Evolutionary conservation across 2,888 invertebrate species (phyloP).

Genomic region (Phasia obesa): DNA sequence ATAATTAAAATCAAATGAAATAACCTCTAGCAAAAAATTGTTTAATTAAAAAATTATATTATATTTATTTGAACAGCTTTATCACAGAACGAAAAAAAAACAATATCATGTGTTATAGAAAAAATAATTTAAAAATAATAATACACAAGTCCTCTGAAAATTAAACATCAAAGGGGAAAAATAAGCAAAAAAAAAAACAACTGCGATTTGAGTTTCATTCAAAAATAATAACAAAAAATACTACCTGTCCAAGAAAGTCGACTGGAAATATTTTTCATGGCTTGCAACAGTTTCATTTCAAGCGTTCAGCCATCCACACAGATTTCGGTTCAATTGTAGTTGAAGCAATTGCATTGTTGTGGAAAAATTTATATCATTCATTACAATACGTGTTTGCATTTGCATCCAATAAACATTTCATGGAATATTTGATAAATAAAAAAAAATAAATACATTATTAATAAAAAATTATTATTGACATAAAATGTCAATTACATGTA

Average conservation of each 20-base stretch:
- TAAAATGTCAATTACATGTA: slow-evolving; percentile 69
- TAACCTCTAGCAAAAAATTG: too few relatives aligned
- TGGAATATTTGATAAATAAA: slow-evolving; percentile 15
- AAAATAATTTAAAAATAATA: background rate
- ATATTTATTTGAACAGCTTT: slow-evolving; percentile 23
- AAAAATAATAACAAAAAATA: slow-evolving; percentile 4
- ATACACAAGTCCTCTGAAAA: slow-evolving; percentile 1
- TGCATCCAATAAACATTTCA: background rate
- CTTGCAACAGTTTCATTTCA: slow-evolving; percentile 59
- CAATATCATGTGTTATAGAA: background rate
- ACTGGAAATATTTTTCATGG: slow-evolving; percentile 20
- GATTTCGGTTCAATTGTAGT: slow-evolving; percentile 5
- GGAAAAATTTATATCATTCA: too few relatives aligned
- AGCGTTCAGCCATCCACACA: slow-evolving; percentile 46
- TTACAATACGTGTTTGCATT: too few relatives aligned
- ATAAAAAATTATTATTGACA: slow-evolving; percentile 31
- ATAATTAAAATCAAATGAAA: too few relatives aligned
- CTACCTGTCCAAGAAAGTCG: slow-evolving; percentile 47
- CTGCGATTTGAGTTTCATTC: background rate
- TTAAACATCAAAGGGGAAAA: background rate
- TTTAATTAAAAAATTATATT: too few relatives aligned
- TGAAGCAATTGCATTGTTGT: background rate
- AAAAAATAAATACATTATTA: too few relatives aligned
- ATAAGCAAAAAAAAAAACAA: slow-evolving; percentile 21
- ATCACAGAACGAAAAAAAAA: background rate